Base-by-base conservation (phyloP, 1,140 invertebrate genomes). In the Zaprionus ornatus region DNA sequence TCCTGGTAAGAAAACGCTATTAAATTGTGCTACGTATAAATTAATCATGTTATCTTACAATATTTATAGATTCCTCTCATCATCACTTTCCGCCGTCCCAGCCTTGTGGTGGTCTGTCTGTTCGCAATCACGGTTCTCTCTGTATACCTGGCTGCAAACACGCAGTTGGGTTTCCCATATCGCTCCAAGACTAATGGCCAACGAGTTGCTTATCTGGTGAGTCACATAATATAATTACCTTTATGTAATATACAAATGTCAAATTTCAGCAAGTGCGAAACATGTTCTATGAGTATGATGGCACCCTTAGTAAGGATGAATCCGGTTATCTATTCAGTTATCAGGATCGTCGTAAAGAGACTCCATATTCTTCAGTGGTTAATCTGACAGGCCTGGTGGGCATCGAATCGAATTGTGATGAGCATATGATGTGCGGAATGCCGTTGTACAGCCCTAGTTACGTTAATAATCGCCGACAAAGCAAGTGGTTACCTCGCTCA, bases 91-190 rank as follows among this genome's bases (percentile, higher is more conserved):
- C 90, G 82, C 17, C 67, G 74, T 27, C 80, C 91, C 1, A 80
- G 80, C 21, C n/a, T 82, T 1, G 73, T 92, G 4, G 15, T 92
- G 3, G 29, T 77, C 0, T 57, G 65, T 2, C 21, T 92, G 21
- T 94, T 95, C 54, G 93, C 93, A n/a, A 82, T 95, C 3, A 84
- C 95, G 13, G 67, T 54, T 1, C 37, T 83, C 10, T 32, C 57
- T 5, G 32, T 93, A 93, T 94, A 90, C 95, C 93, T 95, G 55
- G 90, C 95, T 42, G 93, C 95, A 50, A 91, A 95, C 40, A 95
- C 95, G 9, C 95, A 95, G 1, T 83, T 96, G 45, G 96, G 96
- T 40, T 97, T 97, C 92, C 96, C 96, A 1, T 97, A 96, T 84
- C 95, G 95, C 62, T 94, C 94, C 5, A 94, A 95, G 52, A 94